These are phyloP conservation scores for Stichodactyla mertensii DNA, from an alignment of 64 coral and sea anemone species.

Conservation along the genomic window DNA sequence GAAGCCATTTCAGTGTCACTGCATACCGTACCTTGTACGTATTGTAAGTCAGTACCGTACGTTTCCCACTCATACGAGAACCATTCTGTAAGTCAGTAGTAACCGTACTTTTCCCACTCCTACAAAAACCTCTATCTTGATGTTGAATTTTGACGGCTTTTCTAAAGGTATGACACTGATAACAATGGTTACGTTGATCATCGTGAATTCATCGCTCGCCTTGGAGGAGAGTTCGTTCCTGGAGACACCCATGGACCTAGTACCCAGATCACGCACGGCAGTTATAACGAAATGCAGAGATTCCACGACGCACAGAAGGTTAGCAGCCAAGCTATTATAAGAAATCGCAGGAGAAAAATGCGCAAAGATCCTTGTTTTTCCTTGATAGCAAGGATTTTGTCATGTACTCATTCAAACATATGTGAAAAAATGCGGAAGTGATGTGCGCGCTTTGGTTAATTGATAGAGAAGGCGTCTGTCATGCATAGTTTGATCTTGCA, in stretches of 20 bases:
- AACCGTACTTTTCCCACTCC: no score
- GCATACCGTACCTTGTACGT: no score
- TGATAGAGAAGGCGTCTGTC: no score
- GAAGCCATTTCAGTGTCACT: no score
- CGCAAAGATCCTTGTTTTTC: background rate
- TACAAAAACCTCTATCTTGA: no score
- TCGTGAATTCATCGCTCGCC: slow-evolving; percentile 65
- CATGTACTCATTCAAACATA: no score
- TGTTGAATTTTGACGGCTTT: no score
- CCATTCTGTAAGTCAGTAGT: no score
- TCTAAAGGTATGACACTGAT: slow-evolving; percentile 79
- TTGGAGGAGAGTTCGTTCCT: slow-evolving; percentile 71
- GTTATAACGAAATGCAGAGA: slow-evolving; percentile 59
- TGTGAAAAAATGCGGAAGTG: no score
- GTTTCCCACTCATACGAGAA: background rate
- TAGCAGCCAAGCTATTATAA: background rate
- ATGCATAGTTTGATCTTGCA: no score
- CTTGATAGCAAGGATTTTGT: background rate
- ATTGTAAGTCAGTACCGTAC: background rate
- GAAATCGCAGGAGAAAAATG: background rate
- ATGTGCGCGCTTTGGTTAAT: no score
- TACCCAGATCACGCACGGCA: slow-evolving; percentile 72
- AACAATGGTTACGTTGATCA: slow-evolving; percentile 85
- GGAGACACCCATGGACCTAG: slow-evolving; percentile 74
- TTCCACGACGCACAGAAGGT: slow-evolving; percentile 80